phyloP scores from a whole-genome alignment of 2,113 vertebrate species.

The Thryonomys swinderianus region DNA sequence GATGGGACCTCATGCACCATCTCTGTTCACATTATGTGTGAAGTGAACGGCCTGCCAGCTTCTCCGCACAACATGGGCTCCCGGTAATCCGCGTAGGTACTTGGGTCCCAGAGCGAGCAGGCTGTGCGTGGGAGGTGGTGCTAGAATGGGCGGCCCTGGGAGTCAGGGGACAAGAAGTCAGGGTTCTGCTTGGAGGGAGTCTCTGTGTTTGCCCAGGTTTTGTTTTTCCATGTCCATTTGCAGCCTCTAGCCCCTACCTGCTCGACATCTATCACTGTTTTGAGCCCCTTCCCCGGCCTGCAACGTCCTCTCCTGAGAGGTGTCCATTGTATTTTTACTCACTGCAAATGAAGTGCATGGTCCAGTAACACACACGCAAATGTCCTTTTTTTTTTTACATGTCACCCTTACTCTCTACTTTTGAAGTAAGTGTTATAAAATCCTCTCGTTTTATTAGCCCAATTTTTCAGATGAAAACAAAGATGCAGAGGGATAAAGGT shows the following conservation, averaged over 20 bases:
- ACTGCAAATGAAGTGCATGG: background rate
- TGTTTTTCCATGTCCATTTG: background rate
- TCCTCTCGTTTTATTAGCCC: background rate
- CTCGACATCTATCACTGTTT: background rate
- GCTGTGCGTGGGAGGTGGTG: background rate
- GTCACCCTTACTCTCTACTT: background rate
- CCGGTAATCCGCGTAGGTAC: background rate
- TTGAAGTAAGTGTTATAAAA: background rate
- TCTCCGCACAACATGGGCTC: no score
- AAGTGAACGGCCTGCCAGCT: background rate
- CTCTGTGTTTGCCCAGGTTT: background rate
- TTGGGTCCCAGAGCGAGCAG: background rate
- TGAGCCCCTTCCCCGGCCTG: background rate
- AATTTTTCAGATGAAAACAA: slow-evolving; percentile 30
- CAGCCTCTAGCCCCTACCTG: background rate
- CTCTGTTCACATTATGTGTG: background rate
- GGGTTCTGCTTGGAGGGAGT: background rate
- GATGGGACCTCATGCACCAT: background rate
- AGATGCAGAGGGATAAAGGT: background rate
- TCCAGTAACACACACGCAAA: background rate
- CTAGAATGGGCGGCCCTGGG: background rate
- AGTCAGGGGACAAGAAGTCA: background rate
- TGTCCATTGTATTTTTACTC: background rate
- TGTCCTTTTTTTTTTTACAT: background rate
- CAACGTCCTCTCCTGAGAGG: background rate